Base-by-base conservation (phyloP, 2,888 invertebrate species). In the Chrysolina oricalcia region DNA sequence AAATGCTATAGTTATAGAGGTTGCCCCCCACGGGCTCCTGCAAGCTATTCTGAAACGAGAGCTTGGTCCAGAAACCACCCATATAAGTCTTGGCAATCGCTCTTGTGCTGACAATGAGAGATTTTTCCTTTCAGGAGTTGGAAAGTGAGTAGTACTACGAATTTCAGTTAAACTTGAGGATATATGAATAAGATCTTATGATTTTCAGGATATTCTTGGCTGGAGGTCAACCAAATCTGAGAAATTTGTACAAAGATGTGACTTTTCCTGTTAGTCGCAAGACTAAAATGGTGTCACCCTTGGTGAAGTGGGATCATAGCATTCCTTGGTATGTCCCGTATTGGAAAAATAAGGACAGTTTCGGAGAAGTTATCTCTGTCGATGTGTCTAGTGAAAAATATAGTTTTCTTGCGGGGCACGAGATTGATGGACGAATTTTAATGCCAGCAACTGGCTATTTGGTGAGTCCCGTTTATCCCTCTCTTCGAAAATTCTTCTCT, bases 271-370 rank as follows among this genome's bases (percentile, higher is more conserved):
- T 97, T 3, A 93, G 95, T 0, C 91, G 93, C n/a, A 93, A 94
- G 0, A 97, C 97, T 0, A 95, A 96, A 0, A 95, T 95, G 93
- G 90, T 97, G 48, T 91, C 95, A 0, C 94, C 95, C 15, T 89
- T 95, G 1, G 91, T 98, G n/a, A 92, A 92, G 77, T 97, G 97
- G 97, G 96, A 97, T 83, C 97, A 97, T 83, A 91, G 92, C 40
- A 93, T 93, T 74, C 93, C 94, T 79, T 95, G 94, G 94, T 90
- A 92, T 81, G 93, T 94, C 1, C 93, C 93, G 0, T 91, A 92
- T 65, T 94, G 93, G 86, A 91, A 91, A 79, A 92, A 92, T 8
- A 71, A 77, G 13, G 96, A 92, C 84, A 90, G 95, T 88, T 89
- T 90, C 66, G 97, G 96, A 0, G 97, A 97, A 87, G 91, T 93